Evolutionary conservation across 2,888 invertebrate genomes (phyloP), one percentile per base, ranked within the genome.

Genomic region (Heterodera filipjevi): DNA sequence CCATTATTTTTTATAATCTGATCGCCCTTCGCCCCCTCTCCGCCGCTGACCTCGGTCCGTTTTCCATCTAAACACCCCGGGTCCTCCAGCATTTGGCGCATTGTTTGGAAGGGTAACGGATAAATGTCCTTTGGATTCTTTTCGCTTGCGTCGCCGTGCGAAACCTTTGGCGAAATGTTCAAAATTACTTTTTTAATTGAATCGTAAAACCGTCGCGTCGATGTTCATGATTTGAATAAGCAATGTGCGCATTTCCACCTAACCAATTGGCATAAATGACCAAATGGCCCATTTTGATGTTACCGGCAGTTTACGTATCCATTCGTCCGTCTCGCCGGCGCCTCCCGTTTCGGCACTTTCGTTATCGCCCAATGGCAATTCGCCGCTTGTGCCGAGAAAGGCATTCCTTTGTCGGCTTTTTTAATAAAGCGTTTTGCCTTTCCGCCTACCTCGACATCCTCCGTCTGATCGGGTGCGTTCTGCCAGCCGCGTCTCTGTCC

Each of bases 211-310:
- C 77, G 87, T 84, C 27, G 87, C 79, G 77, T 88, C 88, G 32
- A 88, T 85, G 81, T 88, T 88, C 82, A 88, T 82, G 44, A 88
- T 78, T 73, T 88, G 88, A 86, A 88, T 87, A 12, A 88, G 80
- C 10, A 86, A 84, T 0, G 88, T 88, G 32, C 88, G 78, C 88
- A 88, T 88, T 76, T 88, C 88, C 14, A 75, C 75, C 75, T 75
- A 16, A 19, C 16, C 33, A 49, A 27, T 73, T 33, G 27, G 30
- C 30, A 35, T 19, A n/a, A 49, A 35, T 22, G 8, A 27, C 10
- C 3, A n/a, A 59, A 73, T 22, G 33, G 35, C 8, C 32, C 27
- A 3, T 14, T 30, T 30, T 59, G 32, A 10, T 44, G 53, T 46
- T 33, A 88, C 88, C 16, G 88, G 88, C 46, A 88, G 81, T 76